Base-by-base conservation (phyloP, 2,888 invertebrate species). In the Pycnomerus fuliginosus region DNA sequence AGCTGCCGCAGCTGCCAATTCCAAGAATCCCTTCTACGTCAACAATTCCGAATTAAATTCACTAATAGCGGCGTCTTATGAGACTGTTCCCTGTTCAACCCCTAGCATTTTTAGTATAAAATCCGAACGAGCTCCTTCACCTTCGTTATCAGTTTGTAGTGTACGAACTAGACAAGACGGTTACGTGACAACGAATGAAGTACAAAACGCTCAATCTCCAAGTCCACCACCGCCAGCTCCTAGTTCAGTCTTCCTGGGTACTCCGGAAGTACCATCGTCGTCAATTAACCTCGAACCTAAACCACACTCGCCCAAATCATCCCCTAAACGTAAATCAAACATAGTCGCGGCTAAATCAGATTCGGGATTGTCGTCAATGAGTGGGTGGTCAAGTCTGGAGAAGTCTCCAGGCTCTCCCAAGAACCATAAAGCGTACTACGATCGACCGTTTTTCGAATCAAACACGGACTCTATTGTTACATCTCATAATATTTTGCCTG, bases 351-450 rank as follows among this genome's bases (percentile, higher is more conserved):
- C 87, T 1, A 90, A 90, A 69, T 90, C 90, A 1, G 90, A 91
- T 68, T 90, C 90, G 0, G 90, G 90, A 0, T 72, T 91, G 34
- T 90, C 90, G 0, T 90, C 90, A 3, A 86, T 90, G 84, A 90
- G 88, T 63, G 89, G 90, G 2, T 87, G 90, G 82, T 88, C 88
- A 7, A 88, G 87, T 64, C 73, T 89, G 60, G 90, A 90, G 69
- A 90, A 90, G 73, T 89, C 90, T 17, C 90, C 90, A 2, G 85
- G 86, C 15, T 90, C 87, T 0, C 87, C 89, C 0, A 86, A 85
- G 68, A 82, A 76, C 13, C 47, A 38, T 16, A 52, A 59, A 30
- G 54, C 60, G 17, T 62, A 62, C 29, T 64, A 62, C 33, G 73
- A 75, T 44, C 76, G 75, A 54, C 75, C 76, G 13, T 80, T 76